A percentile compares a stretch with the other conserved stretches of the same genome.
These are phyloP conservation scores for Xenentodon cancila DNA, from an alignment of 2,797 vertebrate genomes.

Conservation along the genomic window DNA sequence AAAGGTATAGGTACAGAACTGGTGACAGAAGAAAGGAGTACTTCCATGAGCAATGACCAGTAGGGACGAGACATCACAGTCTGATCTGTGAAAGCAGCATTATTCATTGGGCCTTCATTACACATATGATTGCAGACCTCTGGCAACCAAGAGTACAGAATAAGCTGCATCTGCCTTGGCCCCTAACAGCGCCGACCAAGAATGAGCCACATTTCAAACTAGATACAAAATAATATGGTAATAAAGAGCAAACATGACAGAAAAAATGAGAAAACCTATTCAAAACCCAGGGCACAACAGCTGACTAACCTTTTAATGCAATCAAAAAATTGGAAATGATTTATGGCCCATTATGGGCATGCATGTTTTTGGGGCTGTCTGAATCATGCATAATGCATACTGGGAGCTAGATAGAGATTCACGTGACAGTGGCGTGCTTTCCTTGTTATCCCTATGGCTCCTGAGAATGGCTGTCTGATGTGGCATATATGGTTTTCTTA, in stretches of 20 bases:
- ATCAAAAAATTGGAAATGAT: constrained; percentile 21
- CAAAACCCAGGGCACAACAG: constrained; percentile 6
- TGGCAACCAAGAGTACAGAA: constrained; percentile 50
- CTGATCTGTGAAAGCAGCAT: constrained; percentile 68
- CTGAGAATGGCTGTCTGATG: constrained; percentile 6
- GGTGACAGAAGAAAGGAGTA: constrained; percentile 52
- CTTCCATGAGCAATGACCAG: constrained; percentile 42
- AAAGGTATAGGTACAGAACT: constrained; percentile 42
- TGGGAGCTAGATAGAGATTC: constrained; percentile 5
- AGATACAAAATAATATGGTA: constrained; percentile 35
- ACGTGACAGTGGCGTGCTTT: constrained; percentile 16
- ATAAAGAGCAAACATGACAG: constrained; percentile 35
- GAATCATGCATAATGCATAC: neutral
- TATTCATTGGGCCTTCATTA: constrained; percentile 77
- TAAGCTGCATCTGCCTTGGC: constrained; percentile 44
- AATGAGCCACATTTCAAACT: constrained; percentile 45
- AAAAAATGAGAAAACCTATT: constrained; percentile 13
- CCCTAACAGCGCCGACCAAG: constrained; percentile 40
- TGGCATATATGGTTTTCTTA: constrained; percentile 5
- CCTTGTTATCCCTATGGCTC: neutral
- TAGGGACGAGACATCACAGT: constrained; percentile 51
- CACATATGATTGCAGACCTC: constrained; percentile 56
- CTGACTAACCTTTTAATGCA: constrained; percentile 12
- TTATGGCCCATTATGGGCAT: constrained; percentile 1
- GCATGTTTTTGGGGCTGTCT: constrained; percentile 1